These are phyloP conservation scores for Drosophila barbarae DNA, from an alignment of 2,888 invertebrate species.

Conservation along the genomic window DNA sequence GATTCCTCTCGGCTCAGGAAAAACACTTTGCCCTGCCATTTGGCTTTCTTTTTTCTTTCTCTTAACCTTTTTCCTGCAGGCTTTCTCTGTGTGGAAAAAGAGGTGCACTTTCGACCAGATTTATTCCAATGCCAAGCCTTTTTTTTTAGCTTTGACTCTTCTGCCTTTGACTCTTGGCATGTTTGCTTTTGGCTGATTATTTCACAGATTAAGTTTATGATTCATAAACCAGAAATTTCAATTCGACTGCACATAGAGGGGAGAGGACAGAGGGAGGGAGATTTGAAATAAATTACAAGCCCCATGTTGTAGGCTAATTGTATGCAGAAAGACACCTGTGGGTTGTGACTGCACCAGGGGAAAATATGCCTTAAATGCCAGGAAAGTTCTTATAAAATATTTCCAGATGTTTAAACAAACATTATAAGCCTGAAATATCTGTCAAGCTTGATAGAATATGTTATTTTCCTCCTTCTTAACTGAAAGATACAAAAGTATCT, in stretches of 20 bases:
- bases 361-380: neutral
- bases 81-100: constrained; percentile 17
- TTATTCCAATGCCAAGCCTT: constrained; percentile 47
- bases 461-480: neutral
- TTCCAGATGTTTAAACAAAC: neutral
- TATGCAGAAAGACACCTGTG: constrained; percentile 58
- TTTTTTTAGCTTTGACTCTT: constrained; percentile 18
- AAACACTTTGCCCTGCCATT: constrained; percentile 35
- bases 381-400: neutral
- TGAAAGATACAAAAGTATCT: neutral
- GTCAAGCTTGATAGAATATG: rapidly evolving
- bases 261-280: neutral
- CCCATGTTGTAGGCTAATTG: constrained; percentile 70
- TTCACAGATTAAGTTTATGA: constrained; percentile 68
- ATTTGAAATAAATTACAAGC: constrained; percentile 64
- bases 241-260: constrained; percentile 29
- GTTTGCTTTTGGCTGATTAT: constrained; percentile 59
- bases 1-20: constrained; percentile 15
- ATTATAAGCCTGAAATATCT: neutral
- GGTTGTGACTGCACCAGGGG: constrained; percentile 26
- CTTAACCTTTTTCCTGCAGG: constrained; percentile 2
- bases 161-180: constrained; percentile 44
- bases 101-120: constrained; percentile 25
- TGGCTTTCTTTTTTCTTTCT: constrained; percentile 24
- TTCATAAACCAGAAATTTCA: constrained; percentile 58